These are phyloP conservation scores for Neodiprion fabricii DNA, from an alignment of 1,140 invertebrate species.

Conservation along the genomic window DNA sequence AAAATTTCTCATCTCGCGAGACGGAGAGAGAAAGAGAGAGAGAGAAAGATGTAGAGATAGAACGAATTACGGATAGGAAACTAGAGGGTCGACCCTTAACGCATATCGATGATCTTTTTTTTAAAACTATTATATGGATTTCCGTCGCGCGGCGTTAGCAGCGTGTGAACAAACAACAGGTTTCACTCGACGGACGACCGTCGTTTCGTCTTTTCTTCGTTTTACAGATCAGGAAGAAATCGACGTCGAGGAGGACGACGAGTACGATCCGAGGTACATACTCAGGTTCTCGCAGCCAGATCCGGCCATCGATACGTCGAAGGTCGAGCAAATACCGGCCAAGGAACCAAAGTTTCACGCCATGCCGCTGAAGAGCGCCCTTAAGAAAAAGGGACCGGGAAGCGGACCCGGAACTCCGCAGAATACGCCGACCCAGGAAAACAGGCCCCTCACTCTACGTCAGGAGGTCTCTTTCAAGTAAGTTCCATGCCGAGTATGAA, in stretches of 20 bases:
- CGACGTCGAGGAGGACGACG: slow-evolving; percentile 63
- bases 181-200: too few relatives aligned
- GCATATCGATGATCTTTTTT: too few relatives aligned
- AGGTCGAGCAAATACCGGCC: slow-evolving; percentile 88
- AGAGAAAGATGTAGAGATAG: too few relatives aligned
- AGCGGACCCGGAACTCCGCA: slow-evolving; percentile 67
- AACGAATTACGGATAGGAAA: too few relatives aligned
- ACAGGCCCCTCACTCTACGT: slow-evolving; percentile 70
- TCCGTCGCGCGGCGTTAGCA: too few relatives aligned
- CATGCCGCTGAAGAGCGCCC: slow-evolving; percentile 88
- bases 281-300: slow-evolving; percentile 66
- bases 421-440: slow-evolving; percentile 81
- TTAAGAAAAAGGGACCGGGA: slow-evolving; percentile 79
- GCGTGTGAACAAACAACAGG: too few relatives aligned
- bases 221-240: slow-evolving; percentile 63
- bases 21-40: too few relatives aligned
- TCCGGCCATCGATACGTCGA: slow-evolving; percentile 76
- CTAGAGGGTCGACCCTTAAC: too few relatives aligned
- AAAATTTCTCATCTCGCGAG: too few relatives aligned
- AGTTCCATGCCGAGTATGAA: slow-evolving; percentile 39
- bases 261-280: slow-evolving; percentile 58
- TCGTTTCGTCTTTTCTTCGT: not conserved
- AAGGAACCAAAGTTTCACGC: slow-evolving; percentile 89
- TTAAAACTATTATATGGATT: too few relatives aligned
- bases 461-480: slow-evolving; percentile 75